Base-by-base conservation (phyloP, 2,113 vertebrate species). In the Pantherophis guttatus region DNA sequence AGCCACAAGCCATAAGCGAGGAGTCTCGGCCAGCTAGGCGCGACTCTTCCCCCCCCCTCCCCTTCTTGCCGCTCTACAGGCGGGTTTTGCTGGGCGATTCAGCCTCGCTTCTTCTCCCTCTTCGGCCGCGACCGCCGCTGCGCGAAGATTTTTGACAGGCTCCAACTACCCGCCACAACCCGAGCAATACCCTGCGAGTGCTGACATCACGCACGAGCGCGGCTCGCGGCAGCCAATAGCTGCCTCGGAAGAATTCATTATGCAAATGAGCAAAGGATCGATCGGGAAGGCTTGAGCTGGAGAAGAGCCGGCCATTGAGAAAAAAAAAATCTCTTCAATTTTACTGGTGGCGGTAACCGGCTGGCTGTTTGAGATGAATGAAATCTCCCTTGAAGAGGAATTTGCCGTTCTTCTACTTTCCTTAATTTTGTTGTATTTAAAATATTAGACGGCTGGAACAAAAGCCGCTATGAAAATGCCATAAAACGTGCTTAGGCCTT, bases 261-360 rank as follows among this genome's bases (percentile, higher is more conserved):
- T 98, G 97, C 97, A 98, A 98, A 98, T 97, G 0, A 0, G 0
- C 0, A 75, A 94, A 91, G 91, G 8, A 90, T 86, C 81, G 88
- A 65, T 90, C n/a, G 0, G 65, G 1, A 3, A 24, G 39, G 92
- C 87, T 21, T 19, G 24, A 8, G 24, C 33, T 0, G 62, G 81
- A 53, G 86, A n/a, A n/a, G 39, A 57, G 24, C 75, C 87, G 13
- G 81, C 97, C 97, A 97, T 97, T 98, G 96, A 98, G 95, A 93
- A 91, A 95, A 96, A 95, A 62, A 26, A 11, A 0, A 48, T 23
- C 50, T 93, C 92, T 59, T 92, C 94, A 93, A 59, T 94, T 95
- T 96, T 94, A 70, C 92, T 6, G 92, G 90, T 59, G 50, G 91
- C 90, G 21, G 92, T 90, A 62, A 58, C 15, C 9, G 54, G 81